Base-by-base conservation (phyloP, 2,113 vertebrate species). In the Syngnathus scovelli region DNA sequence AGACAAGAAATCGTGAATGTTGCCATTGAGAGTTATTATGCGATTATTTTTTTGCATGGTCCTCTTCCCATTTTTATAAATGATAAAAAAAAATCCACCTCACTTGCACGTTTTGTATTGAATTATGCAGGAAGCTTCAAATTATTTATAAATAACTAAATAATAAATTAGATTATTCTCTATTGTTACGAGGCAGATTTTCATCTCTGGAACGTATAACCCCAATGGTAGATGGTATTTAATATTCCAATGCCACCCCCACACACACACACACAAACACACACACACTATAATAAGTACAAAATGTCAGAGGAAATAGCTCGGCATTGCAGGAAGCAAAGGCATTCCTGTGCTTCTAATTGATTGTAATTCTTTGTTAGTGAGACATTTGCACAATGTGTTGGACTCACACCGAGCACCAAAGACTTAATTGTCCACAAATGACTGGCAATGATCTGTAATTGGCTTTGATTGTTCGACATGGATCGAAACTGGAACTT, bases 251-350 rank as follows among this genome's bases (percentile, higher is more conserved):
- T 41, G 10, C 19, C 10, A 6, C 12, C 13, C 13, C 4, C 5
- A 13, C 13, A 43, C 15, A 82, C 69, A 92, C 92, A 27, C 27
- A 33, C 27, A 33, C 27, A 27, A 1, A 27, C 11, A 1, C 9
- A 43, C 15, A 82, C 69, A 92, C 92, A 89, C 91, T 93, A 93
- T 94, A 95, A 95, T 94, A 91, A 91, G 93, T 94, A 92, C 91
- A 92, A 96, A 96, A 97, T 96, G 93, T 95, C 95, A 95, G 90
- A 90, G 93, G 93, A 95, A 96, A 94, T 93, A 92, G 93, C 78
- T 92, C 85, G 81, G 91, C 90, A 90, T 93, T 92, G 90, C 90
- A 92, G 76, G 93, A 95, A 93, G 93, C 90, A 88, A 94, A 93
- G 93, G 93, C 92, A 94, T 96, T 95, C 86, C 93, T 93, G 93